Conservation (phyloP, 2,888 invertebrate genomes). For the Neoscelio sp. region DNA sequence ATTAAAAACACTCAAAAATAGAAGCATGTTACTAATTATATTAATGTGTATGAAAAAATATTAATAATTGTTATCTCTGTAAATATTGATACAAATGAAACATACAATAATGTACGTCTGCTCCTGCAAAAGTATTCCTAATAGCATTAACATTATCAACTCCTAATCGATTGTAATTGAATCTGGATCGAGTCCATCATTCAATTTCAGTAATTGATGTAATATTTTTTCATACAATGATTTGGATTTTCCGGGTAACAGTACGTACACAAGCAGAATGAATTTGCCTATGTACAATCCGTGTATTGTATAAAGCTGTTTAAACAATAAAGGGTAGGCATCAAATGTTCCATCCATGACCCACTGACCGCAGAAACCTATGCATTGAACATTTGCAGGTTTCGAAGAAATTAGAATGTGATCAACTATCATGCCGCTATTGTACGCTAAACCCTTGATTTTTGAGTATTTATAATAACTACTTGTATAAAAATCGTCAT, state of each 20-base stretch:
- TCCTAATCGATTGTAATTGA: constrained; percentile 8
- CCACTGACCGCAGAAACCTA: too few species aligned
- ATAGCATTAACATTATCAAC: neutral
- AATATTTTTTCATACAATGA: constrained; percentile 1
- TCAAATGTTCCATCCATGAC: neutral
- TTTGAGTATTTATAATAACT: too few species aligned
- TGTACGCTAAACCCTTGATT: too few species aligned
- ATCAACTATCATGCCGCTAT: too few species aligned
- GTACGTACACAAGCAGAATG: neutral
- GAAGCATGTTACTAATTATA: too few species aligned
- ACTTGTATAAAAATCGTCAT: too few species aligned
- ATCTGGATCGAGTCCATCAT: neutral
- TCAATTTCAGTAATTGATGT: neutral
- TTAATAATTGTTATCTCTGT: neutral
- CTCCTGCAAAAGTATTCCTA: neutral
- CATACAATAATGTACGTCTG: neutral
- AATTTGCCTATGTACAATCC: neutral
- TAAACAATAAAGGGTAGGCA: constrained; percentile 1
- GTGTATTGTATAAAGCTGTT: constrained; percentile 1
- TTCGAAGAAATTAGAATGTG: too few species aligned
- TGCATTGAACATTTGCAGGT: too few species aligned
- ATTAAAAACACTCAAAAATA: too few species aligned
- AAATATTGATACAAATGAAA: neutral
- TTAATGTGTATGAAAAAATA: too few species aligned
- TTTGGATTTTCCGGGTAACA: neutral